These are phyloP conservation scores for Chaetorhynchus papuensis DNA, from an alignment of 2,113 vertebrate genomes.

Conservation along the genomic window DNA sequence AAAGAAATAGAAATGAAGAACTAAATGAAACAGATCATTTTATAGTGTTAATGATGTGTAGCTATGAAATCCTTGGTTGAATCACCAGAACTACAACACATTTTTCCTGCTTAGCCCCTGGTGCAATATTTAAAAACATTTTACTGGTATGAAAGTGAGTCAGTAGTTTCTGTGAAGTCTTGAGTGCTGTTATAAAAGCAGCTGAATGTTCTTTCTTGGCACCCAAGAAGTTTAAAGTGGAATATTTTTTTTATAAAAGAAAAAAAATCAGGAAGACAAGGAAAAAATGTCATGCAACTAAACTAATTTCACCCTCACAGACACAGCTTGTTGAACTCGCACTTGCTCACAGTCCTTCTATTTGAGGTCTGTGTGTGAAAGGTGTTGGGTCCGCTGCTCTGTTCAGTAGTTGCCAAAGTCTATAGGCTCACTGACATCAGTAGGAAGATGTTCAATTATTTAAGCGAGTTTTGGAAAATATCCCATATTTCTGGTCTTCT, in stretches of 20 bases:
- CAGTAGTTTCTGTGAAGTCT: constrained; percentile 29
- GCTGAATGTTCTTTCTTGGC: neutral
- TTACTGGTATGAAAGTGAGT: constrained; percentile 1
- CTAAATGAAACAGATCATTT: constrained; percentile 49
- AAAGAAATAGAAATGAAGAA: constrained; percentile 22
- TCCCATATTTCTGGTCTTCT: neutral
- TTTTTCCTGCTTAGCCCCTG: constrained; percentile 19
- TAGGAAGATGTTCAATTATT: neutral
- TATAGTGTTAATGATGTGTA: constrained; percentile 32
- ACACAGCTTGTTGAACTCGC: neutral
- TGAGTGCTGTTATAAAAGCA: neutral
- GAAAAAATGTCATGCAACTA: neutral
- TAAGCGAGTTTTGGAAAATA: neutral
- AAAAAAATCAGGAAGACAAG: neutral
- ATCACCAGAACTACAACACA: constrained; percentile 5
- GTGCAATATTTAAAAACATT: constrained; percentile 20
- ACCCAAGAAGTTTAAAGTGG: neutral
- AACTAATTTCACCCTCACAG: neutral
- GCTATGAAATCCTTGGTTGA: constrained; percentile 18
- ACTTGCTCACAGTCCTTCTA: neutral
- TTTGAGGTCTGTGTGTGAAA: neutral
- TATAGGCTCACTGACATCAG: neutral
- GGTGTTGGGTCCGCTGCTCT: neutral
- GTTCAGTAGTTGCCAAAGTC: neutral
- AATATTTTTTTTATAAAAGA: neutral